Evolutionary conservation across 2,797 vertebrate species (phyloP).

Genomic region (Anguilla anguilla): DNA sequence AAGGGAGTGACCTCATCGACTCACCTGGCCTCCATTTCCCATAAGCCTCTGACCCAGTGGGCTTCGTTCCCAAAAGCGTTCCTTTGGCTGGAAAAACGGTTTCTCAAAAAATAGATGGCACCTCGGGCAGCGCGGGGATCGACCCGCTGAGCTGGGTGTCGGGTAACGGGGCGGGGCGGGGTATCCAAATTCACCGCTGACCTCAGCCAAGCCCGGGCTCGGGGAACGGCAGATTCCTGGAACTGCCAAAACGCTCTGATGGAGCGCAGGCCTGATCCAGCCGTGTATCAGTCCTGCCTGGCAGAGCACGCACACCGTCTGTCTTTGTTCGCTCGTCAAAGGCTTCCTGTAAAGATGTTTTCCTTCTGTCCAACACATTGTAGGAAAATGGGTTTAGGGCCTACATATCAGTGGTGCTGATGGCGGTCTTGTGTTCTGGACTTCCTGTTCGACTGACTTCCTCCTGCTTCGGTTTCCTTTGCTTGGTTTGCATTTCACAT

Average conservation of each 20-base stretch:
- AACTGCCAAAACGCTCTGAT: not conserved
- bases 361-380: not conserved
- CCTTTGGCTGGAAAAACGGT: not conserved
- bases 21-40: not conserved
- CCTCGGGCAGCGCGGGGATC: not conserved
- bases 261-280: not conserved
- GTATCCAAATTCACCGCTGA: not conserved
- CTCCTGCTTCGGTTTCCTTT: not conserved
- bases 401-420: not conserved
- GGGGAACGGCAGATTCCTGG: not conserved
- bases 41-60: not conserved
- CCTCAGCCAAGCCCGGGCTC: not conserved
- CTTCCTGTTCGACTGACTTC: not conserved
- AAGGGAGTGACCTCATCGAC: not conserved
- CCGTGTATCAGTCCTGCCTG: not conserved
- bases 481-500: not conserved
- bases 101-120: not conserved
- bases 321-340: not conserved
- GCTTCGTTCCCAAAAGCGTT: not conserved
- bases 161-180: not conserved
- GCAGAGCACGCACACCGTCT: not conserved
- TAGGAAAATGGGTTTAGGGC: not conserved
- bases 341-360: not conserved
- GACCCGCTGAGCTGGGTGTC: not conserved
- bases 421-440: not conserved